Percentiles rank a stretch among this genome's conserved stretches.
phyloP scores from a whole-genome alignment of 2,888 invertebrate genomes.

The Diachrysia chrysitis region DNA sequence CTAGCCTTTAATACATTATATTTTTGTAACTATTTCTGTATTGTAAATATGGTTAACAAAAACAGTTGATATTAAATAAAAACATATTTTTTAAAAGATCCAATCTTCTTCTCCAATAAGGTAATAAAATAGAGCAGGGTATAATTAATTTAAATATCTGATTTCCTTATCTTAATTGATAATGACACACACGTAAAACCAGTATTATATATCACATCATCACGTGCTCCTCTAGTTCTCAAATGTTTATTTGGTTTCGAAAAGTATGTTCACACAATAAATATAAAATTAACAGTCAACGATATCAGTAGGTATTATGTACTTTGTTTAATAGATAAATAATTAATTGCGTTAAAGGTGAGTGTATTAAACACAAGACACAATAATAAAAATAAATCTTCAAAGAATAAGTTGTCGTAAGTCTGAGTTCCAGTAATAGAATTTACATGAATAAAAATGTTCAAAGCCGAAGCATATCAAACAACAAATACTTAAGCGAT shows the following conservation, averaged over 20 bases:
- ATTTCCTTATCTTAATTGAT: conserved; percentile 26
- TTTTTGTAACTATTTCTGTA: too few relatives aligned
- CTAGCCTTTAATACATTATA: too few relatives aligned
- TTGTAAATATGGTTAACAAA: too few relatives aligned
- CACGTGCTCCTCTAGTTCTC: conserved; percentile 9
- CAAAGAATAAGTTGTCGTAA: conserved; percentile 13
- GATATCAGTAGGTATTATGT: neutral
- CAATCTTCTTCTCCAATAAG: conserved; percentile 3
- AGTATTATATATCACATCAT: conserved; percentile 1
- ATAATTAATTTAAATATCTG: conserved; percentile 27
- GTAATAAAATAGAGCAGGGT: conserved; percentile 11
- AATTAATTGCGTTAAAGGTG: too few relatives aligned
- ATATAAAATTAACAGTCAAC: too few relatives aligned
- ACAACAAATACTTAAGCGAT: conserved; percentile 43
- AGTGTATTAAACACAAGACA: neutral
- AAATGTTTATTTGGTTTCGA: conserved; percentile 3
- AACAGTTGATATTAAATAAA: too few relatives aligned
- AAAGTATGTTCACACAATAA: neutral
- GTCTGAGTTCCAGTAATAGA: conserved; percentile 7
- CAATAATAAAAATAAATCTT: neutral
- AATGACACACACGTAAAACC: conserved; percentile 18
- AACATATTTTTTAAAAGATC: too few relatives aligned
- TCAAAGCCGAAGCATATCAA: conserved; percentile 31
- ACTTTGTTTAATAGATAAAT: too few relatives aligned
- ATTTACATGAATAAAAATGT: conserved; percentile 32